A percentile compares a stretch with the other conserved stretches of the same genome.
These are phyloP conservation scores for fruit fly (Drosophila melanogaster) DNA, from an alignment of 1,140 invertebrate genomes.

Conservation along the genomic window Release_6_plus_ISO1_MT NC_004354.4:13517001-13517500, in stretches of 20 bases:
- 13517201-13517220: conserved; percentile 1
- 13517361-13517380: conserved; percentile 7
- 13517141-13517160: conserved; percentile 24
- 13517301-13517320: conserved; percentile 41
- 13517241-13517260: not conserved
- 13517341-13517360: conserved; percentile 22
- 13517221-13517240: no score
- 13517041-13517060: conserved; percentile 34
- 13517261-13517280: conserved; percentile 17
- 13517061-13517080: conserved; percentile 31
- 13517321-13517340: conserved; percentile 18
- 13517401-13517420: not conserved
- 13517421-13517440: not conserved
- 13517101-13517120: conserved; percentile 27
- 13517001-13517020: conserved; percentile 10
- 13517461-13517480: not conserved
- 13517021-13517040: not conserved
- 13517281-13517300: conserved; percentile 24
- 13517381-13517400: conserved; percentile 2
- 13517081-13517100: conserved; percentile 19
- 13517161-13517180: conserved; percentile 23
- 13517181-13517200: conserved; percentile 42
- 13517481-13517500: not conserved
- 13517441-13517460: not conserved
- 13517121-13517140: conserved; percentile 56